Conservation (phyloP, 2,797 vertebrate genomes). For the Lepilemur septentrionalis region DNA sequence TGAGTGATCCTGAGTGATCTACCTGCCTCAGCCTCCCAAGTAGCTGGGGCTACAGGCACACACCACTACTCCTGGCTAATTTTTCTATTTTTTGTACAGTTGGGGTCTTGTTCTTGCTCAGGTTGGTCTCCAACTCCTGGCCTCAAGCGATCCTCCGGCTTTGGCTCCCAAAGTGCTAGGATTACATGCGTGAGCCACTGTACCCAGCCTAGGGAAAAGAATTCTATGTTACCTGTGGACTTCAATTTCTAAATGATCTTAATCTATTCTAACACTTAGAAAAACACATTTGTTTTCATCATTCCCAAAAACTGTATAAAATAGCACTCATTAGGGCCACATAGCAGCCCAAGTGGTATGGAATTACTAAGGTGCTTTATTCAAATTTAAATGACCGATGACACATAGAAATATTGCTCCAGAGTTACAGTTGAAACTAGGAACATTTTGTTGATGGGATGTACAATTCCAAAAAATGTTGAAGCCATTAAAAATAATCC, state of each 20-base stretch:
- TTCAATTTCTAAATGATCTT: constrained; percentile 42
- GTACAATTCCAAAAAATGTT: background rate
- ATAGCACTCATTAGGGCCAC: background rate
- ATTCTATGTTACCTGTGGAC: background rate
- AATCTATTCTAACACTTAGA: constrained; percentile 7
- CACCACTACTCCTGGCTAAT: no score
- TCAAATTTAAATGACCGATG: background rate
- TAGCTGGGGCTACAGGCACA: no score
- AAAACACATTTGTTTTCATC: constrained; percentile 38
- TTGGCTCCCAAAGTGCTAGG: no score
- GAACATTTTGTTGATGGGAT: constrained; percentile 17
- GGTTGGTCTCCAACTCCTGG: no score
- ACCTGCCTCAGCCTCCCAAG: no score
- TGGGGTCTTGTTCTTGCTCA: no score
- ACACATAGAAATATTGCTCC: background rate
- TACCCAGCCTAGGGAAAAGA: no score
- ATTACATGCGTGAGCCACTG: no score
- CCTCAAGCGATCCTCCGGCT: no score
- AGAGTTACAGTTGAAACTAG: background rate
- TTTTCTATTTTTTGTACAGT: no score
- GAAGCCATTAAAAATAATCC: background rate
- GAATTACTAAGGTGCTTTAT: constrained; percentile 19
- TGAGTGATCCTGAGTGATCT: no score
- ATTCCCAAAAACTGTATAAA: constrained; percentile 29
- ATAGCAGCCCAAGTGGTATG: background rate